These are phyloP conservation scores for Albula goreensis DNA, from an alignment of 2,113 vertebrate species.

Conservation along the genomic window DNA sequence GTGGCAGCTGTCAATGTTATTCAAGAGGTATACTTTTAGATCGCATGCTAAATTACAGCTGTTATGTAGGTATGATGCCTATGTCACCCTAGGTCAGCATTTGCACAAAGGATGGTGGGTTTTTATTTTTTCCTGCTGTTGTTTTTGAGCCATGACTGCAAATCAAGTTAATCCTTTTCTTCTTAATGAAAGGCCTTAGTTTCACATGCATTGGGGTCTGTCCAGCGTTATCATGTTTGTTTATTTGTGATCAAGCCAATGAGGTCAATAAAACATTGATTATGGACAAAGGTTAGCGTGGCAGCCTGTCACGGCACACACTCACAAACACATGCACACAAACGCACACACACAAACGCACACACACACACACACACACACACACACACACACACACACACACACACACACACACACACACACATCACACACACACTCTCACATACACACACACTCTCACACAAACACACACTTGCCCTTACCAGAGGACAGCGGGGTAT, in stretches of 20 bases:
- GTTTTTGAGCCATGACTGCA: not conserved
- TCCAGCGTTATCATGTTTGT: not conserved
- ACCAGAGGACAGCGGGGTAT: conserved; percentile 21
- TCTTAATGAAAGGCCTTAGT: not conserved
- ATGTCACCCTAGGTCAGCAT: too few relatives aligned
- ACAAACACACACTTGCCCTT: not conserved
- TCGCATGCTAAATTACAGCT: not conserved
- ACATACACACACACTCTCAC: conserved; percentile 8
- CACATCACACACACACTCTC: not conserved
- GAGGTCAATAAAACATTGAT: conserved; percentile 4
- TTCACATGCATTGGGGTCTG: not conserved
- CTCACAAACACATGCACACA: conserved; percentile 20
- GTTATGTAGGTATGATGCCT: too few relatives aligned
- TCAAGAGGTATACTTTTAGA: not conserved
- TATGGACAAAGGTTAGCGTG: not conserved
- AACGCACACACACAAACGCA: too few relatives aligned
- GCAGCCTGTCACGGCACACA: not conserved
- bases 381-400: too few relatives aligned
- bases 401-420: not conserved
- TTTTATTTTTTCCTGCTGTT: not conserved
- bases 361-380: conserved; percentile 14
- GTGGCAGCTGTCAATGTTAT: not conserved
- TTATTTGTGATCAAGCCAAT: not conserved
- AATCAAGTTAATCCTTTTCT: not conserved
- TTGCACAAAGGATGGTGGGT: too few relatives aligned